Evolutionary conservation across 1,140 invertebrate genomes (phyloP), one percentile per base, ranked within the genome.

Genomic region (Daktulosphaira vitifoliae): DNA sequence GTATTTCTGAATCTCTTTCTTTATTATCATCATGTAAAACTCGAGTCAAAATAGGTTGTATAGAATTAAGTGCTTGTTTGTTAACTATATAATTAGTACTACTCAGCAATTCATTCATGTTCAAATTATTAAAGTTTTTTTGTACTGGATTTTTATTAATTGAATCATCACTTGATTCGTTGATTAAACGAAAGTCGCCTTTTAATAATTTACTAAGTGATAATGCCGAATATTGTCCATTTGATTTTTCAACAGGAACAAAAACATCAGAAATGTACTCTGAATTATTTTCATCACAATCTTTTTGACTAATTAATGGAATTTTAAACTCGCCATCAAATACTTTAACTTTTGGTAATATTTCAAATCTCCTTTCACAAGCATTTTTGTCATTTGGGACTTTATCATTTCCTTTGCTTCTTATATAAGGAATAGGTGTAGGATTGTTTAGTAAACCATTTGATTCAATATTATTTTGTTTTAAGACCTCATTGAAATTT

Each of bases 201-300:
- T 22, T 62, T 20, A 62, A 48, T 29, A 62, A 18, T 3, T 62
- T 29, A 18, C 23, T 33, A 15, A 62, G 42, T 2, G 56, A 48
- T 62, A 62, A 20, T 1, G 42, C 13, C 2, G 23, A 13, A 16
- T 46, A 39, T 15, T 29, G 25, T 5, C 39, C 39, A 22, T 59
- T 11, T n/a, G 54, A 46, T 46, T 44, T 59, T 7, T 62, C 42
- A 8, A 62, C 44, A 3, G 56, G 56, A n/a, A 48, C n/a, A 8
- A 33, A 29, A 15, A 48, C 18, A 2, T 59, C 39, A 1, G 23
- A 46, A 2, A 29, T n/a, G 18, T 46, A 26, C 23, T 25, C 25
- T 1, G 39, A 46, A 22, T 37, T 25, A 7, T 62, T 22, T 13
- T 29, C 20, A 33, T 48, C 16, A 11, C 44, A 23, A 26, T 9